A percentile compares a stretch with the other conserved stretches of the same genome.
These are phyloP conservation scores for Meleagris gallopavo DNA, from an alignment of 2,113 vertebrate genomes.

Conservation along the genomic window DNA sequence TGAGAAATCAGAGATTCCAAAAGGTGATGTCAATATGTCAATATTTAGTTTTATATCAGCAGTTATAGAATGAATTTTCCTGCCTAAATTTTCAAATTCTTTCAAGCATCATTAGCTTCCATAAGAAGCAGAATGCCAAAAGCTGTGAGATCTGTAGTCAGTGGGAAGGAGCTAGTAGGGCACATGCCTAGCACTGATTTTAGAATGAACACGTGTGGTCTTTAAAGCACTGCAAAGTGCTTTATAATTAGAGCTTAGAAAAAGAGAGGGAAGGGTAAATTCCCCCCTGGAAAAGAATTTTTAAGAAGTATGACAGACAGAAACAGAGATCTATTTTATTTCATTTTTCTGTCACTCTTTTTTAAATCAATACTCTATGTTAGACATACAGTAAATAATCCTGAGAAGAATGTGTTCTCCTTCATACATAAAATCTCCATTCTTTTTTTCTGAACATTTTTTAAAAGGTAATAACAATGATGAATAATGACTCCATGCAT, in stretches of 20 bases:
- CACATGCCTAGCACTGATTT: not conserved
- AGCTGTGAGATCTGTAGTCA: not conserved
- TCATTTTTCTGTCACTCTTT: not conserved
- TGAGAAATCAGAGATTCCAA: conserved; percentile 52
- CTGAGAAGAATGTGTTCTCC: not conserved
- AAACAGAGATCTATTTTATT: not conserved
- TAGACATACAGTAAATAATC: not conserved
- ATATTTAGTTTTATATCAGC: not conserved
- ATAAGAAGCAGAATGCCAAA: not conserved
- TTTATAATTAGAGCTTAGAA: not conserved
- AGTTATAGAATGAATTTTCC: not conserved
- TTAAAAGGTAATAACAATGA: not conserved
- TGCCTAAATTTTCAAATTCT: not conserved
- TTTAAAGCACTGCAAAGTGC: not conserved
- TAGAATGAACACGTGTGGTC: not conserved
- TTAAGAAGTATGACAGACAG: not conserved
- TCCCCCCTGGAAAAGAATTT: not conserved
- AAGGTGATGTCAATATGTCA: not conserved
- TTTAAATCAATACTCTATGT: not conserved
- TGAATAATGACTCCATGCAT: not conserved
- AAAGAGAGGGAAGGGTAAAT: not conserved
- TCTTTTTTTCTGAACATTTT: not conserved
- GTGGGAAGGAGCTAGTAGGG: not conserved
- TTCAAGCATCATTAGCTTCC: not conserved
- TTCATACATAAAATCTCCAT: not conserved